Evolutionary conservation across 2,888 invertebrate species (phyloP).

Genomic region (Macrostomum cliftonense): DNA sequence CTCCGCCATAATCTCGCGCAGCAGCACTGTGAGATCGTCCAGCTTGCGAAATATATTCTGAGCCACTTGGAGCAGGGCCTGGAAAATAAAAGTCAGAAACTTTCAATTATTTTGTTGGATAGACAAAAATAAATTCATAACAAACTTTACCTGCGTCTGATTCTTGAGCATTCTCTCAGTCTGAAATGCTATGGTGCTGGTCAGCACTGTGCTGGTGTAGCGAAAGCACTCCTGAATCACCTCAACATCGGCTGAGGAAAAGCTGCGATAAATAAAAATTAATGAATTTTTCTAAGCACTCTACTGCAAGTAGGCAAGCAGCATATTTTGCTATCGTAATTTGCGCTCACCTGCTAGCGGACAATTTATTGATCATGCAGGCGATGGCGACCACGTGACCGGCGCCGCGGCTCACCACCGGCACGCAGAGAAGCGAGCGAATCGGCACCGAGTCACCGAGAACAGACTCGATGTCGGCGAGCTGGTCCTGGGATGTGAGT

Average conservation of each 20-base stretch:
- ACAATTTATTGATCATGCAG: conserved; percentile 29
- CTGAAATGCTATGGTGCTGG: conserved; percentile 49
- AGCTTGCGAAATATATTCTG: conserved; percentile 53
- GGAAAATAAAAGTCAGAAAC: conserved; percentile 15
- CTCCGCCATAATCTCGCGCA: conserved; percentile 56
- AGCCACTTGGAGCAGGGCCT: conserved; percentile 50
- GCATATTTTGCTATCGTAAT: not conserved
- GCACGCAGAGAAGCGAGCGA: conserved; percentile 23
- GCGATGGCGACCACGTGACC: conserved; percentile 28
- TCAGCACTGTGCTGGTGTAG: conserved; percentile 46
- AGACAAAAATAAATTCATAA: too few species aligned
- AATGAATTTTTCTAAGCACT: too few species aligned
- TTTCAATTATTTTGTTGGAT: too few species aligned
- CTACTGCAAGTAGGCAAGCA: not conserved
- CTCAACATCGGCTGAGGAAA: conserved; percentile 25
- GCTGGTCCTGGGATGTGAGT: too few species aligned
- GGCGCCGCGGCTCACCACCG: conserved; percentile 23
- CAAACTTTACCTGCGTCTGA: conserved; percentile 44
- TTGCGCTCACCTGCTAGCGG: not conserved
- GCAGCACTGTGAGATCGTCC: conserved; percentile 51
- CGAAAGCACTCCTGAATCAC: conserved; percentile 32
- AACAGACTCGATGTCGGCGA: too few species aligned
- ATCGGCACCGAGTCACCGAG: too few species aligned
- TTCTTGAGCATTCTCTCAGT: conserved; percentile 46
- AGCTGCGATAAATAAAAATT: conserved; percentile 17